A percentile compares a stretch with the other conserved stretches of the same genome.
These are phyloP conservation scores for Dromaius novaehollandiae DNA, from an alignment of 2,113 vertebrate species.

Conservation along the genomic window DNA sequence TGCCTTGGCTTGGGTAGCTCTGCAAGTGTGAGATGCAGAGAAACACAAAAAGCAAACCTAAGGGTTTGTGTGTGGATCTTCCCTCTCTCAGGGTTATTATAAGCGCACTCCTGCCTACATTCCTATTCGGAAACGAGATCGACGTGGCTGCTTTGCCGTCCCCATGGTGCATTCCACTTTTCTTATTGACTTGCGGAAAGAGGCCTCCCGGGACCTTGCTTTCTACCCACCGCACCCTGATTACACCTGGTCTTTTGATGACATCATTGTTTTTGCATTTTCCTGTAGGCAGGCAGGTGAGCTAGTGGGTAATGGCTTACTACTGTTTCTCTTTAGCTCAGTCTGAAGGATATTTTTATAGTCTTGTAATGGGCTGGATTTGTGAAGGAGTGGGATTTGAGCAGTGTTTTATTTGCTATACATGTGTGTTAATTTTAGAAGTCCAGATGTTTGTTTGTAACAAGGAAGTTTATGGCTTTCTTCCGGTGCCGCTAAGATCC, in stretches of 20 bases:
- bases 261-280: constrained; percentile 94
- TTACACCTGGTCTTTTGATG: constrained; percentile 92
- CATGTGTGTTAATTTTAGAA: constrained; percentile 65
- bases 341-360: no score
- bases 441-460: constrained; percentile 93
- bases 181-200: constrained; percentile 89
- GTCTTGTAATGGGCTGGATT: neutral
- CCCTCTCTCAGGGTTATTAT: constrained; percentile 86
- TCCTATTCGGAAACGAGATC: constrained; percentile 85
- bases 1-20: no score
- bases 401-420: neutral
- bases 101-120: constrained; percentile 90
- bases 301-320: neutral
- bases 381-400: neutral
- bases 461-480: constrained; percentile 84
- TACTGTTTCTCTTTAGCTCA: no score
- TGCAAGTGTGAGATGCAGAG: no score
- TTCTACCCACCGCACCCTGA: constrained; percentile 90
- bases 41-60: no score
- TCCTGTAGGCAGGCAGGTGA: constrained; percentile 89
- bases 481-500: constrained; percentile 86
- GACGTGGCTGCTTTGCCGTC: constrained; percentile 88
- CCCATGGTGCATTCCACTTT: constrained; percentile 98
- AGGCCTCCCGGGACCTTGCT: constrained; percentile 79
- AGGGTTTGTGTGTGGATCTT: neutral